Conservation (phyloP, 2,113 vertebrate genomes). For the Neotoma lepida region DNA sequence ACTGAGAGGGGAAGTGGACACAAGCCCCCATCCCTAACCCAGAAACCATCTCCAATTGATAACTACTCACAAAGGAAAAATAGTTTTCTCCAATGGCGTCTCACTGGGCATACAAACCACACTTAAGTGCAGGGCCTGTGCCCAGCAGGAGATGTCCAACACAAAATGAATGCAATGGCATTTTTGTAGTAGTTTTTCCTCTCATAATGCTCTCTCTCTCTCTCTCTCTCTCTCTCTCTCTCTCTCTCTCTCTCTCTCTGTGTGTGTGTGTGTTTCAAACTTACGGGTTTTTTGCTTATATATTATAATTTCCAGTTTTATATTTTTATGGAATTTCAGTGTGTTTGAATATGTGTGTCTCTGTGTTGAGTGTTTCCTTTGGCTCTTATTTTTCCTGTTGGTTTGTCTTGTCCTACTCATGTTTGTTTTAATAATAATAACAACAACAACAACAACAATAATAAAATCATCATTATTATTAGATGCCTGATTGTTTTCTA, state of each 20-base stretch:
- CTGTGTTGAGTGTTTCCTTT: background rate
- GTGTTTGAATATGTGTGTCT: background rate
- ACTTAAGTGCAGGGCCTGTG: background rate
- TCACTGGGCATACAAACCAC: background rate
- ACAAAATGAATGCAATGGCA: background rate
- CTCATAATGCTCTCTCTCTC: background rate
- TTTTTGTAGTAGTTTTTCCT: background rate
- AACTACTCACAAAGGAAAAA: background rate
- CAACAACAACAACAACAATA: too few species aligned
- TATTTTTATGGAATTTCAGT: background rate
- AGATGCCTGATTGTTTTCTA: background rate
- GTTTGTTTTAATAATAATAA: too few species aligned
- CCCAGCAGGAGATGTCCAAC: background rate
- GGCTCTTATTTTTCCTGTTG: background rate
- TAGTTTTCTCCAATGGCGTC: background rate
- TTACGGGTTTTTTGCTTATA: background rate
- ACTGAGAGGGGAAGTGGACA: too few species aligned
- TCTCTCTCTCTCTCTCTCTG: too few species aligned
- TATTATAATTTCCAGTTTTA: background rate
- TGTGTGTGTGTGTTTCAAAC: too few species aligned
- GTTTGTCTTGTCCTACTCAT: background rate
- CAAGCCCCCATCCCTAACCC: background rate
- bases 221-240: too few species aligned
- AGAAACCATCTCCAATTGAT: background rate
- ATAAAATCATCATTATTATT: background rate